A percentile compares a stretch with the other conserved stretches of the same genome.
phyloP scores from a whole-genome alignment of 2,797 vertebrate genomes.

The Micrastur ruficollis region DNA sequence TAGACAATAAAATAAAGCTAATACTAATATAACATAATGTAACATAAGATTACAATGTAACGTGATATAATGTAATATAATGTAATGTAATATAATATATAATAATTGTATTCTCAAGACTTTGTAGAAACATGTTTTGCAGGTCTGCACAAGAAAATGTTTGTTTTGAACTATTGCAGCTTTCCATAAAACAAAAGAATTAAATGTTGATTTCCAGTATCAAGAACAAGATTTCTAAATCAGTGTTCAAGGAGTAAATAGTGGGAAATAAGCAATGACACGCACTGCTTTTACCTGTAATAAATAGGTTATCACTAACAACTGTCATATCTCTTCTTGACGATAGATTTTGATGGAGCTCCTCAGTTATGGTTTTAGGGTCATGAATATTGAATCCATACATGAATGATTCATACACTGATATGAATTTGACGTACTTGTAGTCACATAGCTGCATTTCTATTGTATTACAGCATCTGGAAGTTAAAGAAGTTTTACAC shows the following conservation, averaged over 20 bases:
- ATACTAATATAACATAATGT: not conserved
- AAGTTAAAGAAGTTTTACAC: not conserved
- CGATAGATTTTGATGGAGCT: not conserved
- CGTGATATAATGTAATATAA: not conserved
- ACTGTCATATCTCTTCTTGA: not conserved
- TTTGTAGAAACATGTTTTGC: not conserved
- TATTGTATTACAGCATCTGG: not conserved
- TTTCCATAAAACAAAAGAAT: not conserved
- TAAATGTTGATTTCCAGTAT: not conserved
- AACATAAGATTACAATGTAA: no score
- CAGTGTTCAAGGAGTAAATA: not conserved
- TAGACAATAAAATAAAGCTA: not conserved
- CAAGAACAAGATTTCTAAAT: not conserved
- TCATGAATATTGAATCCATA: not conserved
- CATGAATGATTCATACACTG: not conserved
- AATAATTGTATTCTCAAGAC: not conserved
- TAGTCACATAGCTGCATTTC: not conserved
- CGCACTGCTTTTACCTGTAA: not conserved
- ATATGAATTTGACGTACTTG: not conserved
- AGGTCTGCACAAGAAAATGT: not conserved
- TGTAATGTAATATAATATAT: not conserved
- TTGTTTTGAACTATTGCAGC: not conserved
- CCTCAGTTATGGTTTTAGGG: not conserved
- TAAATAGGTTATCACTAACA: not conserved
- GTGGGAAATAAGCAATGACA: not conserved